phyloP scores from a whole-genome alignment of 1,140 invertebrate species.

The Pseudobourletiella spinata region DNA sequence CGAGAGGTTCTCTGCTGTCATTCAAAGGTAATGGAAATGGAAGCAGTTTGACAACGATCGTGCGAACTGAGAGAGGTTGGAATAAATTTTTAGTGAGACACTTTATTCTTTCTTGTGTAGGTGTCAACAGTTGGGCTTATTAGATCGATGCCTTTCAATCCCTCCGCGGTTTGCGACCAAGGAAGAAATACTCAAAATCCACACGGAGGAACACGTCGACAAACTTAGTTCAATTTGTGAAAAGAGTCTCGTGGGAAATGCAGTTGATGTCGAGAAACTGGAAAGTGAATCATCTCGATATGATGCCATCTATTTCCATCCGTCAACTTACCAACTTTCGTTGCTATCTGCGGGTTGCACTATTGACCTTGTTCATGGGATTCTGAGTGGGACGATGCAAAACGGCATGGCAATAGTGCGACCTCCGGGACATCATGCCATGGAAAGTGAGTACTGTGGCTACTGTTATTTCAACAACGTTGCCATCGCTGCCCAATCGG shows the following conservation, averaged over 20 bases:
- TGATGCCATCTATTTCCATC: conserved; percentile 78
- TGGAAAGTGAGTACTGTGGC: conserved; percentile 75
- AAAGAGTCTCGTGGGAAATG: conserved; percentile 35
- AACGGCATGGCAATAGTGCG: conserved; percentile 75
- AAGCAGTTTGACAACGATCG: too few relatives aligned
- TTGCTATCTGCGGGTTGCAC: conserved; percentile 67
- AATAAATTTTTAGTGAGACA: too few relatives aligned
- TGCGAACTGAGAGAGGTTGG: too few relatives aligned
- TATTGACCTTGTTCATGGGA: conserved; percentile 64
- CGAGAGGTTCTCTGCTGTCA: conserved; percentile 22
- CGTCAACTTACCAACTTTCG: conserved; percentile 66
- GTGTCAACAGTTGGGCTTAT: conserved; percentile 60
- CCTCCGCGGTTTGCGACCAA: conserved; percentile 54
- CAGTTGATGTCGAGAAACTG: conserved; percentile 45
- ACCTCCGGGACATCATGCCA: conserved; percentile 88
- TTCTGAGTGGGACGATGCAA: conserved; percentile 58
- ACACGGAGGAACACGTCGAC: conserved; percentile 54
- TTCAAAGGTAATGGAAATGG: conserved; percentile 22
- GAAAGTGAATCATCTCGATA: conserved; percentile 55
- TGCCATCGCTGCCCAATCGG: conserved; percentile 76
- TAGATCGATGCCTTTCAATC: conserved; percentile 56
- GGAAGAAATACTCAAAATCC: conserved; percentile 58
- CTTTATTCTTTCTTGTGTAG: conserved; percentile 41
- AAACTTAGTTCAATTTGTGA: conserved; percentile 55
- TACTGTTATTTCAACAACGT: conserved; percentile 98